phyloP scores from a whole-genome alignment of 2,888 invertebrate genomes.

The Aplocera efformata region DNA sequence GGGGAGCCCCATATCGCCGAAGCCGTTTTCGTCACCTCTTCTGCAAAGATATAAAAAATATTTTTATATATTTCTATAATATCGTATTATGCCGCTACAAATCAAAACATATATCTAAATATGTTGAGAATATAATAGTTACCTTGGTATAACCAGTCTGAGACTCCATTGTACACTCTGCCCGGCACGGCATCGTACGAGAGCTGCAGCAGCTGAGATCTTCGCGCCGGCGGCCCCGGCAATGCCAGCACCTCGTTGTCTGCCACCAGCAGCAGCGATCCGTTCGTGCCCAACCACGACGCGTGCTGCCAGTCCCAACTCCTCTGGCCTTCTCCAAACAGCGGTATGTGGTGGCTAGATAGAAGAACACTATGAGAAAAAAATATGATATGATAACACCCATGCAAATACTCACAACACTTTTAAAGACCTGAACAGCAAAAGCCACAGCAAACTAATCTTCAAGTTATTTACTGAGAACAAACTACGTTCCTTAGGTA shows the following conservation, averaged over 20 bases:
- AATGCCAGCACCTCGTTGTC: conserved; percentile 95
- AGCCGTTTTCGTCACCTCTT: conserved; percentile 91
- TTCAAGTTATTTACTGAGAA: conserved; percentile 24
- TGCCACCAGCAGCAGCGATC: conserved; percentile 88
- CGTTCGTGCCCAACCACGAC: conserved; percentile 89
- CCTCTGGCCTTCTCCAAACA: conserved; percentile 88
- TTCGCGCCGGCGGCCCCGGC: conserved; percentile 84
- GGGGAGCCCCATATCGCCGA: conserved; percentile 93
- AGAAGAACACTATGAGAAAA: conserved; percentile 21
- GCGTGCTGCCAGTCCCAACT: conserved; percentile 89
- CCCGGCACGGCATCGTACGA: conserved; percentile 90
- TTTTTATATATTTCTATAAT: no score
- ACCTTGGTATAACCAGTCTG: conserved; percentile 99
- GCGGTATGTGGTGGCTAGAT: conserved; percentile 90
- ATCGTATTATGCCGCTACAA: no score
- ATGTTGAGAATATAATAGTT: neutral
- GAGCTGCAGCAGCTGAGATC: conserved; percentile 83
- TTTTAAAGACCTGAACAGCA: conserved; percentile 13
- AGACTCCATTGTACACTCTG: conserved; percentile 93
- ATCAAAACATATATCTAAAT: neutral
- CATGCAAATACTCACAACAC: conserved; percentile 10
- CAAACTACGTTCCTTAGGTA: conserved; percentile 24
- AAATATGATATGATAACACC: conserved; percentile 18
- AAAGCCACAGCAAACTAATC: conserved; percentile 24
- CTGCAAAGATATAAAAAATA: conserved; percentile 69